Conservation (phyloP, 2,797 vertebrate species). For the Mycteria americana region DNA sequence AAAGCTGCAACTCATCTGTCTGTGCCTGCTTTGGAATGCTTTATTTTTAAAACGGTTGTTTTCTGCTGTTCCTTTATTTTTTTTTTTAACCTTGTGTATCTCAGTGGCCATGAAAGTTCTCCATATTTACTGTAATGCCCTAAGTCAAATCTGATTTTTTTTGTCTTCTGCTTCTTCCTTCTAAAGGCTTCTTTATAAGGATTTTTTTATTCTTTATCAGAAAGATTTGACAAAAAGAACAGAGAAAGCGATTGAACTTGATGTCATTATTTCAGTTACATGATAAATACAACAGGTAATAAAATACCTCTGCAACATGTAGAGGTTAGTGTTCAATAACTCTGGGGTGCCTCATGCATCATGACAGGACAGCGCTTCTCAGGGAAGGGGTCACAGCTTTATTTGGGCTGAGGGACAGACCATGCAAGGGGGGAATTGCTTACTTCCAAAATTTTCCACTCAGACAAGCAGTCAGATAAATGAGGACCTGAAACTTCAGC, state of each 20-base stretch:
- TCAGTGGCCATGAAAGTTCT: background rate
- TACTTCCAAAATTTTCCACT: background rate
- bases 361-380: background rate
- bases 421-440: background rate
- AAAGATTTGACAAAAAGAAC: background rate
- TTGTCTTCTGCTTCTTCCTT: background rate
- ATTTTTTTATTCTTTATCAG: background rate
- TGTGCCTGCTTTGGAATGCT: background rate
- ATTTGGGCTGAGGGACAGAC: background rate
- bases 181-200: background rate
- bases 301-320: accelerated
- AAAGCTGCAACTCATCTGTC: background rate
- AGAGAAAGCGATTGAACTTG: background rate
- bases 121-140: background rate
- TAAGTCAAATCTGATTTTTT: background rate
- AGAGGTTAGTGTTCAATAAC: background rate
- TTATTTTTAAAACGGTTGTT: background rate
- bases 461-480: background rate
- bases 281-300: background rate
- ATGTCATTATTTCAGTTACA: background rate
- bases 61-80: background rate
- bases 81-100: background rate
- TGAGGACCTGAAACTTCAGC: background rate
- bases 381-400: background rate
- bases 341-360: background rate